These are phyloP conservation scores for Planiliza haematocheilus DNA, from an alignment of 2,113 vertebrate species.

Conservation along the genomic window DNA sequence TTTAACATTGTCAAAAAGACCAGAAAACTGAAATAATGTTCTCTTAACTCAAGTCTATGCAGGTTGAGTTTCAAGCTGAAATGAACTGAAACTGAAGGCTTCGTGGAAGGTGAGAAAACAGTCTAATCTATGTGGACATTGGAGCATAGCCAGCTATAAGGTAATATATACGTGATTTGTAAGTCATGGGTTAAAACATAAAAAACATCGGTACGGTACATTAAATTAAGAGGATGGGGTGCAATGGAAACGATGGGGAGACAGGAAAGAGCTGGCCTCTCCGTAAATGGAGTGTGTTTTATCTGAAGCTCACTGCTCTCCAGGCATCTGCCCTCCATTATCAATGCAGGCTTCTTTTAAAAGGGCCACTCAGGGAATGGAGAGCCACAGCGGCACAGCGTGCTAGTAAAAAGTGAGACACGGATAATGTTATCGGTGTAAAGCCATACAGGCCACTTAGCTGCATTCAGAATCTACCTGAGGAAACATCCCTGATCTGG, in stretches of 20 bases:
- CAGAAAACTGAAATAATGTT: no score
- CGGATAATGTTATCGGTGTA: slow-evolving; percentile 16
- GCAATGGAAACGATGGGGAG: not conserved
- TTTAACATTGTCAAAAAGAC: no score
- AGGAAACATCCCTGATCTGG: not conserved
- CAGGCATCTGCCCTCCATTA: slow-evolving; percentile 32
- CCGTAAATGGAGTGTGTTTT: slow-evolving; percentile 6
- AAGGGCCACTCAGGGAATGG: not conserved
- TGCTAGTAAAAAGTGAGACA: slow-evolving; percentile 8
- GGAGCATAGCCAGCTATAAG: no score
- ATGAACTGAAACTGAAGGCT: no score
- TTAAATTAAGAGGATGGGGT: slow-evolving; percentile 1
- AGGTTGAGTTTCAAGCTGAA: no score
- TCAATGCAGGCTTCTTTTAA: slow-evolving; percentile 21
- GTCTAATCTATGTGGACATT: no score
- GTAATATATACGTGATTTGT: no score
- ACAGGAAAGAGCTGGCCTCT: not conserved
- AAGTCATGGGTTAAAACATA: slow-evolving; percentile 14
- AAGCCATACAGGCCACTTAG: not conserved
- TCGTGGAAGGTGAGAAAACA: no score
- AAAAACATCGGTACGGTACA: slow-evolving; percentile 1
- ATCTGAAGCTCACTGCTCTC: slow-evolving; percentile 18
- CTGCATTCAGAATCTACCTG: not conserved
- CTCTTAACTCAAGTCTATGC: no score
- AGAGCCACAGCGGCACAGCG: slow-evolving; percentile 5